phyloP scores from a whole-genome alignment of 1,140 invertebrate species.

The Solenopsis fugax region DNA sequence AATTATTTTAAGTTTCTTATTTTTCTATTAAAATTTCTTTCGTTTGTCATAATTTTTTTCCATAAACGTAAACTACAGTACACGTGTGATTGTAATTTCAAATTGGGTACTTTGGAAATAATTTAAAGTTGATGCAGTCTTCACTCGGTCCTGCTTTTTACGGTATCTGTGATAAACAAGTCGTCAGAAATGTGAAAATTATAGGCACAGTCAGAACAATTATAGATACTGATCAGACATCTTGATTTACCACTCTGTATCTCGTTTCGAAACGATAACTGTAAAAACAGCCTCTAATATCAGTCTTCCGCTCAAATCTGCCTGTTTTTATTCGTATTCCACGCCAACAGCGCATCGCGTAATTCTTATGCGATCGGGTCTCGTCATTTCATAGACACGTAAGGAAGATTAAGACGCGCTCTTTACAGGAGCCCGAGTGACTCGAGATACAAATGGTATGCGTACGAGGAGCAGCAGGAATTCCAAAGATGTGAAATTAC shows the following conservation, averaged over 20 bases:
- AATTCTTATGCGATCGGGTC: constrained; percentile 5
- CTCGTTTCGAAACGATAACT: constrained; percentile 18
- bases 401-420: constrained; percentile 64
- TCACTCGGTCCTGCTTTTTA: not conserved
- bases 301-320: not conserved
- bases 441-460: constrained; percentile 51
- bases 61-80: not conserved
- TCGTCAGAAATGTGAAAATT: constrained; percentile 22
- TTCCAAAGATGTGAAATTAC: constrained; percentile 85
- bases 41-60: not conserved
- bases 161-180: not conserved
- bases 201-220: not conserved
- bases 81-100: not conserved
- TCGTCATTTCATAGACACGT: constrained; percentile 41
- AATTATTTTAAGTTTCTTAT: not conserved
- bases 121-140: constrained; percentile 1
- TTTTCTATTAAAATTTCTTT: not conserved
- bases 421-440: not conserved
- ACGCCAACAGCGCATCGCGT: constrained; percentile 10
- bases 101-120: not conserved
- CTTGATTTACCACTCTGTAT: not conserved
- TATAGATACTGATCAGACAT: not conserved
- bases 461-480: constrained; percentile 77
- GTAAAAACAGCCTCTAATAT: constrained; percentile 17
- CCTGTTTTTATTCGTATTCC: not conserved